Percentiles rank a stretch among this genome's conserved stretches.
These are phyloP conservation scores for Solea senegalensis DNA, from an alignment of 2,113 vertebrate genomes.

Conservation along the genomic window DNA sequence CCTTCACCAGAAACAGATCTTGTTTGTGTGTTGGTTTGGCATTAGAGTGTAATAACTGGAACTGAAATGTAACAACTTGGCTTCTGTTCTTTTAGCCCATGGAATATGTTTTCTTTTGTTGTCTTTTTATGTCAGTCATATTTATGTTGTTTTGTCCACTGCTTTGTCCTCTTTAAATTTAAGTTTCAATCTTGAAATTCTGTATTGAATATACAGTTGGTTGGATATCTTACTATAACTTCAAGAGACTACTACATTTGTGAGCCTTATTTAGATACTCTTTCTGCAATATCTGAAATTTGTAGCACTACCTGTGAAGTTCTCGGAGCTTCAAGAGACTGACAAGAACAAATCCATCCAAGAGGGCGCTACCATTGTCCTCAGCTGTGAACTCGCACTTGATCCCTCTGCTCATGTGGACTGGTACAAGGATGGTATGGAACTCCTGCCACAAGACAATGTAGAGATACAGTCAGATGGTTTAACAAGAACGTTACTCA, in stretches of 20 bases:
- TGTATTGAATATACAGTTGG: conserved; percentile 9
- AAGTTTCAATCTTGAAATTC: conserved; percentile 4
- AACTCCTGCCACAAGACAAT: conserved; percentile 67
- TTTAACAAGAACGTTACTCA: conserved; percentile 64
- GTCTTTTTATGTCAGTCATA: conserved; percentile 31
- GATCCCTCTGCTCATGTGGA: conserved; percentile 68
- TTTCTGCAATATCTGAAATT: conserved; percentile 67
- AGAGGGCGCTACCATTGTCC: conserved; percentile 71
- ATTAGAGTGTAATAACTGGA: conserved; percentile 10
- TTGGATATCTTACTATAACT: conserved; percentile 8
- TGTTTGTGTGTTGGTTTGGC: conserved; percentile 24
- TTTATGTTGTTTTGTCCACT: conserved; percentile 31
- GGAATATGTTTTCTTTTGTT: background rate
- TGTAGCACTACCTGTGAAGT: conserved; percentile 75
- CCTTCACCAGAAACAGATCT: conserved; percentile 12
- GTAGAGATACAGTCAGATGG: conserved; percentile 69
- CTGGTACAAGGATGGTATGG: conserved; percentile 80
- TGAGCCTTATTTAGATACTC: conserved; percentile 36
- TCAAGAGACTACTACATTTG: background rate
- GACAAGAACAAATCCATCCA: conserved; percentile 66
- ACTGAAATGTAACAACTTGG: conserved; percentile 28
- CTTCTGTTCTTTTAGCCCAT: conserved; percentile 41
- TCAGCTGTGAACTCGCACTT: conserved; percentile 76
- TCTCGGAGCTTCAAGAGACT: conserved; percentile 70
- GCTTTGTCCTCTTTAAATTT: conserved; percentile 2